Percentiles rank a stretch among this genome's conserved stretches.
Conservation (phyloP, 2,888 invertebrate species). For the Watsonalla binaria region DNA sequence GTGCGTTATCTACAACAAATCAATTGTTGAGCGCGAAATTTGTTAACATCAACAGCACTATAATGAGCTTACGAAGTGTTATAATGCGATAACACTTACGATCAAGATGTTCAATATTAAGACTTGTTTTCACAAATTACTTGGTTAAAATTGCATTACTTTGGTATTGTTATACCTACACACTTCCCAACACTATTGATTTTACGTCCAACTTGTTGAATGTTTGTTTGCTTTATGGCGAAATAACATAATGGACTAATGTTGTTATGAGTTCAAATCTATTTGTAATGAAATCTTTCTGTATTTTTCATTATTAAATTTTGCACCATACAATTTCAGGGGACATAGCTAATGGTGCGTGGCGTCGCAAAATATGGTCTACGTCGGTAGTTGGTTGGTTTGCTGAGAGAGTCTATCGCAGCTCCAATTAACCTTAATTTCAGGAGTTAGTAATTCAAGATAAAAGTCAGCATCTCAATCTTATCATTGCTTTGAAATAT, state of each 20-base stretch:
- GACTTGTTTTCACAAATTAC: background rate
- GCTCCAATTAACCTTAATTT: slow-evolving; percentile 21
- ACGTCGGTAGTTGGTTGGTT: slow-evolving; percentile 6
- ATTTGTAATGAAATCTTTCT: background rate
- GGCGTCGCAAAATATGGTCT: no score
- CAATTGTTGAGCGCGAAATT: background rate
- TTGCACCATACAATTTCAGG: no score
- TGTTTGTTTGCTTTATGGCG: slow-evolving; percentile 41
- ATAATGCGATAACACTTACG: background rate
- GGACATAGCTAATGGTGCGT: no score
- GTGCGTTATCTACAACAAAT: background rate
- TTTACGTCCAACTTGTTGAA: slow-evolving; percentile 60
- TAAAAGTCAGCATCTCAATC: slow-evolving; percentile 17
- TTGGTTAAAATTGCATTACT: background rate
- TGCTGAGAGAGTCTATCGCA: slow-evolving; percentile 4
- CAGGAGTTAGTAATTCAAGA: slow-evolving; percentile 18
- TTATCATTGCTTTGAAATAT: slow-evolving; percentile 30
- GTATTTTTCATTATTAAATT: no score
- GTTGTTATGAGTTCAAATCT: background rate
- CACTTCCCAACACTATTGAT: slow-evolving; percentile 6
- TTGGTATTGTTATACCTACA: background rate
- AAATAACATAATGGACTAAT: slow-evolving; percentile 10
- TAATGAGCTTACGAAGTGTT: background rate
- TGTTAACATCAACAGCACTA: background rate
- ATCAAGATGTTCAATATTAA: background rate